These are phyloP conservation scores for Drosophila yooni DNA, from an alignment of 2,888 invertebrate genomes.

Conservation along the genomic window DNA sequence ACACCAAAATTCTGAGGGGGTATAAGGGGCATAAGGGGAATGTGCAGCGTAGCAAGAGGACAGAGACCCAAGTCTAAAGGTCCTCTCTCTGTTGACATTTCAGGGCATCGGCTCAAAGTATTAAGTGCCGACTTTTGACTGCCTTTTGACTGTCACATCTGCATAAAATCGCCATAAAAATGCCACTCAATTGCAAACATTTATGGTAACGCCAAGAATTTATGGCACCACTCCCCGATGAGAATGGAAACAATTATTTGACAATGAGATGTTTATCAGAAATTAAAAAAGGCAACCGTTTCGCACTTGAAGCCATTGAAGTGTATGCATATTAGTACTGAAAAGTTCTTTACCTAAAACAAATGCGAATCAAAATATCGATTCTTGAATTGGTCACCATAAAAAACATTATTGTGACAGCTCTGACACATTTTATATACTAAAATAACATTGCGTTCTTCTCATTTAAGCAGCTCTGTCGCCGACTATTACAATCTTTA, in stretches of 20 bases:
- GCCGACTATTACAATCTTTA: background rate
- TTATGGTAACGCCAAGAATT: conserved; percentile 56
- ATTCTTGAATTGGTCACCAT: background rate
- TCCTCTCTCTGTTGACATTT: conserved; percentile 69
- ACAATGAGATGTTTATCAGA: conserved; percentile 32
- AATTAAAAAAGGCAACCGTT: background rate
- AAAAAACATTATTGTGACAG: background rate
- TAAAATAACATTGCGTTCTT: background rate
- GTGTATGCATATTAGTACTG: background rate
- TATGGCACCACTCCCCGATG: conserved; percentile 23
- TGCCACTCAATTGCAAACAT: conserved; percentile 70
- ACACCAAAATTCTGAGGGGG: background rate
- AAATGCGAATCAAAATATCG: background rate
- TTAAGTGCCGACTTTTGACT: conserved; percentile 44
- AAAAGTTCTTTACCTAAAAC: background rate
- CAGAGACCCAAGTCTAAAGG: conserved; percentile 37
- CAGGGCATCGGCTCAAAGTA: conserved; percentile 21
- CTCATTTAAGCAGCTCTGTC: background rate
- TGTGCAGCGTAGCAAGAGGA: conserved; percentile 4
- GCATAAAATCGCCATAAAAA: conserved; percentile 77
- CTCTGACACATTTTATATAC: background rate
- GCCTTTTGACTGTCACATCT: conserved; percentile 65
- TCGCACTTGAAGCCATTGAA: background rate
- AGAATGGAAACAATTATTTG: conserved; percentile 45
- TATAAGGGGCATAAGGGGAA: background rate